Evolutionary conservation across 2,888 invertebrate genomes (phyloP), one percentile per base, ranked within the genome.

Genomic region (Lasioglossum malachurum): DNA sequence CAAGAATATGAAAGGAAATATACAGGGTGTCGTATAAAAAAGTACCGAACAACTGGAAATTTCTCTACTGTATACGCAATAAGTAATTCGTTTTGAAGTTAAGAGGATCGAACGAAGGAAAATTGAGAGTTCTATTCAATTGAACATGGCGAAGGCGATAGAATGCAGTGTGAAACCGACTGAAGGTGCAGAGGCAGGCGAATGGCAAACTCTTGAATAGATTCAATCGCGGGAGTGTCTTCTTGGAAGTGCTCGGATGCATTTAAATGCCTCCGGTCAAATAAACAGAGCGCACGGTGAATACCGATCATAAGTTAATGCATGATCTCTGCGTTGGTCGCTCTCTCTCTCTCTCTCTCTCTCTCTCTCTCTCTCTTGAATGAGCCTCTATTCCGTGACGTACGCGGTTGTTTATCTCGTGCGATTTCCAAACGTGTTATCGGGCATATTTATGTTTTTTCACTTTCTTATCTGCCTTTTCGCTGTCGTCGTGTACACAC

Each of bases 141-240:
- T 2, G 35, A 41, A 7, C 16, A 38, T 49, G 19, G 4, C 35
- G 31, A n/a, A 14, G 27, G 10, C 46, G 31, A 14, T n/a, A 31
- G 49, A 31, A 31, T 76, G 57, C 82, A 80, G 88, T 86, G 88
- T 83, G 87, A 85, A 4, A 38, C 38, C 23, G 10, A 14, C 69
- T 69, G 38, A 23, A 69, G 69, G 69, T 38, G 23, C 27, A 23
- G 69, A 23, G 38, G 23, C 35, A 23, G 16, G 19, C 35, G 67
- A 8, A 67, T 19, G 35, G 69, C 79, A 89, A 91, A 89, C 87
- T 87, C 83, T 90, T 88, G 88, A 89, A 88, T 86, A 91, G 91
- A 91, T 92, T 89, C 89, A 93, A 92, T 92, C 91, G 88, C 83
- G 81, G 89, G 92, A 92, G 92, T 90, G 93, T 92, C 91, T 93